A percentile compares a stretch with the other conserved stretches of the same genome.
phyloP scores from a whole-genome alignment of 2,888 invertebrate species.

The Lasiommata megera region DNA sequence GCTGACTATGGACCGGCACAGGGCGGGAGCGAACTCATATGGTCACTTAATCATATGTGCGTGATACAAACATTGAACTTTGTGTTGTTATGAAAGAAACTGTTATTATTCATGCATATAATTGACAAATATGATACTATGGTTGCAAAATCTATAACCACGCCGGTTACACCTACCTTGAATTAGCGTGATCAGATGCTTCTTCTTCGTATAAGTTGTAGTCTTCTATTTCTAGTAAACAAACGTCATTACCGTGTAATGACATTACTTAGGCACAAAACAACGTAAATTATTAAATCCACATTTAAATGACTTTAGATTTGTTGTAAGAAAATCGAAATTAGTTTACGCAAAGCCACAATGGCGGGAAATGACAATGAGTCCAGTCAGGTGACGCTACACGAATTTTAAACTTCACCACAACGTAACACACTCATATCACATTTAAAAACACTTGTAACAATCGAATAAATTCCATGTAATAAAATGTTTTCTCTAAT shows the following conservation, averaged over 20 bases:
- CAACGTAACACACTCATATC: slow-evolving; percentile 39
- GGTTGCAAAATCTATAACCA: slow-evolving; percentile 47
- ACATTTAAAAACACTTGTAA: slow-evolving; percentile 44
- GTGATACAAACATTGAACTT: slow-evolving; percentile 30
- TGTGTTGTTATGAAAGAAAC: slow-evolving; percentile 20
- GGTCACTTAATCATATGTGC: slow-evolving; percentile 44
- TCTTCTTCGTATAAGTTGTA: slow-evolving; percentile 80
- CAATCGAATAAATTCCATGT: slow-evolving; percentile 30
- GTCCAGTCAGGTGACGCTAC: slow-evolving; percentile 80
- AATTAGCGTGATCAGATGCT: slow-evolving; percentile 78
- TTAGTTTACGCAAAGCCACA: slow-evolving; percentile 67
- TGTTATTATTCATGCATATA: slow-evolving; percentile 1
- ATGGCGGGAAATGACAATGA: slow-evolving; percentile 83
- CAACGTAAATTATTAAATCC: slow-evolving; percentile 48
- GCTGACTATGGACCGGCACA: slow-evolving; percentile 79
- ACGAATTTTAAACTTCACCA: slow-evolving; percentile 52
- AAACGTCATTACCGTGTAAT: slow-evolving; percentile 80
- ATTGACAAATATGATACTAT: slow-evolving; percentile 6
- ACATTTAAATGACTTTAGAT: slow-evolving; percentile 51
- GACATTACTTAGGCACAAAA: slow-evolving; percentile 69
- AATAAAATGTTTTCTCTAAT: slow-evolving; percentile 20
- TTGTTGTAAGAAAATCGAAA: slow-evolving; percentile 39
- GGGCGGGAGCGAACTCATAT: slow-evolving; percentile 68
- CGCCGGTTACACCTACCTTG: slow-evolving; percentile 78
- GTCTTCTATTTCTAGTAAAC: slow-evolving; percentile 79